A percentile compares a stretch with the other conserved stretches of the same genome.
Conservation (phyloP, 2,797 vertebrate species). For the Bovichtus variegatus region DNA sequence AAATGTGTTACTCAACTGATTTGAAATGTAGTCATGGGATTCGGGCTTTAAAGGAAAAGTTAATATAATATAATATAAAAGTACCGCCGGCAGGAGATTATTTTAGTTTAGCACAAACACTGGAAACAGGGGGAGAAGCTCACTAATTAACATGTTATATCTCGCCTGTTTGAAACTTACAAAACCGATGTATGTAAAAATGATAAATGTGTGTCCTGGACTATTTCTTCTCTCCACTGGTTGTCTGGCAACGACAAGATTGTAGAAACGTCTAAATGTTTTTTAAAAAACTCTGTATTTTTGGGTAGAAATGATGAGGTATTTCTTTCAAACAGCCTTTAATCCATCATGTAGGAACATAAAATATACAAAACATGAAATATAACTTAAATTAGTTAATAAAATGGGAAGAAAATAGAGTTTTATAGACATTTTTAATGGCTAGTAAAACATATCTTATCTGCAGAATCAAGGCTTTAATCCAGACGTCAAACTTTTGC, state of each 20-base stretch:
- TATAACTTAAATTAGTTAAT: background rate
- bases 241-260: background rate
- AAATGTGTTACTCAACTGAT: background rate
- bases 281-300: background rate
- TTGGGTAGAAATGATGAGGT: too few relatives aligned
- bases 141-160: background rate
- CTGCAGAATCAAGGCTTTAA: conserved; percentile 12
- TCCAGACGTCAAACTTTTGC: conserved; percentile 39
- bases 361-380: background rate
- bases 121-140: background rate
- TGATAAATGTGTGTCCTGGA: background rate
- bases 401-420: background rate
- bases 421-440: background rate
- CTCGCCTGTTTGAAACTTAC: background rate
- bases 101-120: background rate
- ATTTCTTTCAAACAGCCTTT: background rate
- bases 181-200: background rate
- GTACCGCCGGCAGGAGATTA: background rate
- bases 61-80: too few relatives aligned
- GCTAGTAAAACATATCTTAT: background rate
- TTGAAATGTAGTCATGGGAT: background rate
- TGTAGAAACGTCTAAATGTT: background rate
- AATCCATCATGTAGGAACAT: background rate
- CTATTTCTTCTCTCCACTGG: background rate
- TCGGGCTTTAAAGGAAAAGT: background rate